phyloP scores from a whole-genome alignment of 2,113 vertebrate species.

The Seriola rivoliana region DNA sequence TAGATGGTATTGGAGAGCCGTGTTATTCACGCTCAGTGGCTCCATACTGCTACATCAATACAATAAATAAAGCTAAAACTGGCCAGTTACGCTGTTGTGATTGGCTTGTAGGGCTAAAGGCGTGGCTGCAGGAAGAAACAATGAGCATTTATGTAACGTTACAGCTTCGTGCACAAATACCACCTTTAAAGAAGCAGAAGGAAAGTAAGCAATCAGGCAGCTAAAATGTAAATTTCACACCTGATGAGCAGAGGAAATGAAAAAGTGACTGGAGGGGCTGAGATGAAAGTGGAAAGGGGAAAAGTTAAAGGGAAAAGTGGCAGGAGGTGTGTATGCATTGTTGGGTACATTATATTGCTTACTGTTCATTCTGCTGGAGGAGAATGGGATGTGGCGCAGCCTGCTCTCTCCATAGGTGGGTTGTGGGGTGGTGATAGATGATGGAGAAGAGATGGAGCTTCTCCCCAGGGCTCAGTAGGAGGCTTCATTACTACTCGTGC shows the following conservation, averaged over 20 bases:
- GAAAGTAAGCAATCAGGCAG: slow-evolving; percentile 38
- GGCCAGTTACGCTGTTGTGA: slow-evolving; percentile 26
- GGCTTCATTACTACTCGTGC: slow-evolving; percentile 70
- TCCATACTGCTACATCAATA: slow-evolving; percentile 3
- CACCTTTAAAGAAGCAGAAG: slow-evolving; percentile 12
- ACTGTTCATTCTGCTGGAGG: slow-evolving; percentile 43
- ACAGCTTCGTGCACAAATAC: slow-evolving; percentile 18
- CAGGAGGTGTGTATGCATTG: slow-evolving; percentile 21
- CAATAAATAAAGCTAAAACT: slow-evolving; percentile 33
- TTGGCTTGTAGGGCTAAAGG: slow-evolving; percentile 47
- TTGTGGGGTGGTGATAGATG: slow-evolving; percentile 71
- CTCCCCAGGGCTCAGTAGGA: slow-evolving; percentile 71
- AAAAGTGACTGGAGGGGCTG: slow-evolving; percentile 24
- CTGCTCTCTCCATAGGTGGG: slow-evolving; percentile 65
- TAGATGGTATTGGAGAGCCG: slow-evolving; percentile 10
- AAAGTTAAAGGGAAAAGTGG: slow-evolving; percentile 28
- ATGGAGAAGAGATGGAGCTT: slow-evolving; percentile 62
- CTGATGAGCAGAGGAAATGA: slow-evolving; percentile 51
- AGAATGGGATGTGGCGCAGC: slow-evolving; percentile 47
- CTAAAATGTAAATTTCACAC: slow-evolving; percentile 56
- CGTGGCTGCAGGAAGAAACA: slow-evolving; percentile 58
- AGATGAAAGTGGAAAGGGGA: slow-evolving; percentile 22
- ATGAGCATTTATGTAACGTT: slow-evolving; percentile 51
- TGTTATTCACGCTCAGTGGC: slow-evolving; percentile 6
- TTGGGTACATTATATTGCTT: slow-evolving; percentile 29